Evolutionary conservation across 1,140 invertebrate genomes (phyloP).

Genomic region (Drosophila ficusphila): DNA sequence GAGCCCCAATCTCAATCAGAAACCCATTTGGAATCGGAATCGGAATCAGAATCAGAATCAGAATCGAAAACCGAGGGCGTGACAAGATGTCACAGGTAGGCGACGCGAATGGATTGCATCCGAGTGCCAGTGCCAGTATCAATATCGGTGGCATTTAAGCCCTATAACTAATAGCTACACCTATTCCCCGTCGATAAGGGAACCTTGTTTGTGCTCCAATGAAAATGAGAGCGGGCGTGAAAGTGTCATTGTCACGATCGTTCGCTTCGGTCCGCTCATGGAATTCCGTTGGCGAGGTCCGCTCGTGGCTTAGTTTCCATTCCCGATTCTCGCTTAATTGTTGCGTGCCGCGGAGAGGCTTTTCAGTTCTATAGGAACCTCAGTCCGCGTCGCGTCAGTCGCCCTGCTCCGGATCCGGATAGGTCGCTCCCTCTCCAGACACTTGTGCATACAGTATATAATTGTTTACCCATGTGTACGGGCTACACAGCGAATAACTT

Average conservation of each 20-base stretch:
- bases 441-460: constrained; percentile 43
- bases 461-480: constrained; percentile 38
- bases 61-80: constrained; percentile 30
- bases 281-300: constrained; percentile 24
- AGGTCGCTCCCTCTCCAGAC: neutral
- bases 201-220: constrained; percentile 32
- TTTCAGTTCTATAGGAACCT: constrained; percentile 49
- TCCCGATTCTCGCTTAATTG: constrained; percentile 59
- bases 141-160: constrained; percentile 42
- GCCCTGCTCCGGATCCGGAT: constrained; percentile 11
- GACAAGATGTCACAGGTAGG: constrained; percentile 74
- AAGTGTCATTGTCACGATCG: constrained; percentile 60
- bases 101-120: constrained; percentile 22
- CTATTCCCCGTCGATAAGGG: constrained; percentile 13
- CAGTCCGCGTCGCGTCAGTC: constrained; percentile 36
- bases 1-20: neutral
- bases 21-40: neutral
- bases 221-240: constrained; percentile 68
- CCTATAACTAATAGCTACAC: too few relatives aligned
- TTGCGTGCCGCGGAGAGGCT: constrained; percentile 40
- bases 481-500: neutral
- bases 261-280: constrained; percentile 6
- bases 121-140: constrained; percentile 37
- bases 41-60: constrained; percentile 1
- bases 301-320: neutral